Conservation (phyloP, 1,140 invertebrate genomes). For the Ceratitis capitata region DNA sequence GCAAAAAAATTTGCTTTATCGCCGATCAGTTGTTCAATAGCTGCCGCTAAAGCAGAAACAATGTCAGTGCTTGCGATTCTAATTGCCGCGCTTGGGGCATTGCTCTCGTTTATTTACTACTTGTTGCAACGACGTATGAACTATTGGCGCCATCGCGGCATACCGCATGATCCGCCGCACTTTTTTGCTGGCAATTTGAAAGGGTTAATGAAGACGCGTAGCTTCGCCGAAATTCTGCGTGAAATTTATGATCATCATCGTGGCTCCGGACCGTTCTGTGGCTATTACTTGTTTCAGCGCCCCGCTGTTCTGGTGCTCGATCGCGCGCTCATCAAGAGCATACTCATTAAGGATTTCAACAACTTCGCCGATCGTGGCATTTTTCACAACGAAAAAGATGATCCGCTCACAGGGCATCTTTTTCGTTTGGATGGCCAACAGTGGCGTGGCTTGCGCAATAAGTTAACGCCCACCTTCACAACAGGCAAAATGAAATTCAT, state of each 20-base stretch:
- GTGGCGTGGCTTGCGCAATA: conserved; percentile 69
- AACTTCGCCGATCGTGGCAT: conserved; percentile 68
- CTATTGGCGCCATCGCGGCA: conserved; percentile 64
- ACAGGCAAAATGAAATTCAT: conserved; percentile 71
- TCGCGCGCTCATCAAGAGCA: conserved; percentile 70
- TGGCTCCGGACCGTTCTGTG: conserved; percentile 55
- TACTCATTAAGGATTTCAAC: conserved; percentile 71
- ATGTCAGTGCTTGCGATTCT: conserved; percentile 19
- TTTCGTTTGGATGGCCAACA: conserved; percentile 65
- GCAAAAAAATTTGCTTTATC: neutral
- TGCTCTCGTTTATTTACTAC: neutral
- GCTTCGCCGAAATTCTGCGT: conserved; percentile 48
- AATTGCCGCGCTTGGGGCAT: neutral
- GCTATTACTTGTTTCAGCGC: conserved; percentile 64
- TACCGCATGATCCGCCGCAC: conserved; percentile 64
- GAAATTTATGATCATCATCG: conserved; percentile 59
- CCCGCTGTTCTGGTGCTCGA: conserved; percentile 68
- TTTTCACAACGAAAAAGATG: conserved; percentile 64
- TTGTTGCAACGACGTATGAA: conserved; percentile 42
- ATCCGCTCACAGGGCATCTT: conserved; percentile 67
- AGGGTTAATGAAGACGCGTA: conserved; percentile 43
- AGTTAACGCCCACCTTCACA: conserved; percentile 70
- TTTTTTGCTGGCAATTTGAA: conserved; percentile 56
- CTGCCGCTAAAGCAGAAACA: conserved; percentile 11
- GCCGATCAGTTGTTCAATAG: neutral